Evolutionary conservation across 2,888 invertebrate species (phyloP).

Genomic region (Elgonia sp.): DNA sequence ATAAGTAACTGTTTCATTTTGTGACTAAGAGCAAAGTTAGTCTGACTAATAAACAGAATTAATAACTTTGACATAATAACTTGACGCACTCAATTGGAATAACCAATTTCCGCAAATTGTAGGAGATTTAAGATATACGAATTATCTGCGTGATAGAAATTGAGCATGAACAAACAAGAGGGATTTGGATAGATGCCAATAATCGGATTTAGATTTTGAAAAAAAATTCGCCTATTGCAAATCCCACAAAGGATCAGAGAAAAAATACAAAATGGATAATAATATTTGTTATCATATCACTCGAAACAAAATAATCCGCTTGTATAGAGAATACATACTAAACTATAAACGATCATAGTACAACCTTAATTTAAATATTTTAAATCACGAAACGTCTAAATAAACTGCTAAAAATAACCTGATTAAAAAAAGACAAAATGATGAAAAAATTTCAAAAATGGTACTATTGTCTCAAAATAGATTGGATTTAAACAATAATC

Average conservation of each 20-base stretch:
- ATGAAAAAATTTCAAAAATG: too few relatives aligned
- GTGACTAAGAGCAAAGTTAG: too few relatives aligned
- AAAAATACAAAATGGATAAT: neutral
- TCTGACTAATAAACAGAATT: too few relatives aligned
- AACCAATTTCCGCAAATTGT: too few relatives aligned
- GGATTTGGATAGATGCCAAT: constrained; percentile 30
- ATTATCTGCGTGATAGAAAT: constrained; percentile 1
- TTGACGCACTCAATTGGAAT: too few relatives aligned
- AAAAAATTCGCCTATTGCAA: constrained; percentile 14
- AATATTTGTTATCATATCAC: constrained; percentile 1
- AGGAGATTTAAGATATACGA: neutral
- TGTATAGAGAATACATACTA: neutral
- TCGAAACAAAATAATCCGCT: constrained; percentile 23
- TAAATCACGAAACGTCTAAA: too few relatives aligned
- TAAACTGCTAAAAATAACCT: too few relatives aligned
- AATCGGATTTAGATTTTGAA: constrained; percentile 14
- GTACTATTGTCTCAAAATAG: too few relatives aligned
- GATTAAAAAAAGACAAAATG: too few relatives aligned
- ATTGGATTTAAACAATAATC: too few relatives aligned
- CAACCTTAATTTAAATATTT: neutral
- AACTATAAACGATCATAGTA: neutral
- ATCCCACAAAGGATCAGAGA: neutral
- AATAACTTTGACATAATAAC: too few relatives aligned
- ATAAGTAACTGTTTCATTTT: too few relatives aligned
- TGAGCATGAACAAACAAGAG: neutral